These are phyloP conservation scores for Mesorhabditis sp. DNA, from an alignment of 2,888 invertebrate species.

Conservation along the genomic window DNA sequence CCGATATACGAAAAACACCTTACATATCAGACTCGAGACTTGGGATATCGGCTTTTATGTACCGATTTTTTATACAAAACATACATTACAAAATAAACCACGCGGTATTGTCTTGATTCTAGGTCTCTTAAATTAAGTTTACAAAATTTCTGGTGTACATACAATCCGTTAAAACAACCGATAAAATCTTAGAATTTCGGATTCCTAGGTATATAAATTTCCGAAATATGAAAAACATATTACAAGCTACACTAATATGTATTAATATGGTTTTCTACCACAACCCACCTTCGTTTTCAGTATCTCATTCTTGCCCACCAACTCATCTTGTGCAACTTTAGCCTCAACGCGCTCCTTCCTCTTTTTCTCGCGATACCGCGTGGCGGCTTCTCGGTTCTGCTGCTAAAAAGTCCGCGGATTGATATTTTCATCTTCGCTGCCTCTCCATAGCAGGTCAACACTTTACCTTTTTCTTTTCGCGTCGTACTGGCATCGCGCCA, in stretches of 20 bases:
- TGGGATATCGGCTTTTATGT: too few relatives aligned
- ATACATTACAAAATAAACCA: too few relatives aligned
- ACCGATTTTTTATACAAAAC: too few relatives aligned
- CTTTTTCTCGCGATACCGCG: slow-evolving; percentile 35
- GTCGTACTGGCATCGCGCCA: background rate
- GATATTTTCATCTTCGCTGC: background rate
- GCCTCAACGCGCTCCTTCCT: slow-evolving; percentile 26
- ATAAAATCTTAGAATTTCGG: too few relatives aligned
- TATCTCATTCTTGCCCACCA: slow-evolving; percentile 16
- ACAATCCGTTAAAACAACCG: too few relatives aligned
- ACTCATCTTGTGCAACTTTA: slow-evolving; percentile 20
- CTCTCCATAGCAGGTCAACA: background rate
- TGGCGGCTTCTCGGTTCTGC: slow-evolving; percentile 34
- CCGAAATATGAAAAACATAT: too few relatives aligned
- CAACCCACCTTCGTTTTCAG: slow-evolving; percentile 21
- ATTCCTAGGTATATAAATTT: too few relatives aligned
- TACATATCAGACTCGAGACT: too few relatives aligned
- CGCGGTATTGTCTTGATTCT: too few relatives aligned
- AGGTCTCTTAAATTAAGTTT: background rate
- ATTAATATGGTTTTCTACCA: too few relatives aligned
- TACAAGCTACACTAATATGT: too few relatives aligned
- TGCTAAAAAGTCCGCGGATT: slow-evolving; percentile 16
- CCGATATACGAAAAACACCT: too few relatives aligned
- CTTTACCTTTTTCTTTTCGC: background rate
- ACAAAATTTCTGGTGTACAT: background rate